Evolutionary conservation across 2,888 invertebrate genomes (phyloP).

Genomic region (Vanessa cardui): DNA sequence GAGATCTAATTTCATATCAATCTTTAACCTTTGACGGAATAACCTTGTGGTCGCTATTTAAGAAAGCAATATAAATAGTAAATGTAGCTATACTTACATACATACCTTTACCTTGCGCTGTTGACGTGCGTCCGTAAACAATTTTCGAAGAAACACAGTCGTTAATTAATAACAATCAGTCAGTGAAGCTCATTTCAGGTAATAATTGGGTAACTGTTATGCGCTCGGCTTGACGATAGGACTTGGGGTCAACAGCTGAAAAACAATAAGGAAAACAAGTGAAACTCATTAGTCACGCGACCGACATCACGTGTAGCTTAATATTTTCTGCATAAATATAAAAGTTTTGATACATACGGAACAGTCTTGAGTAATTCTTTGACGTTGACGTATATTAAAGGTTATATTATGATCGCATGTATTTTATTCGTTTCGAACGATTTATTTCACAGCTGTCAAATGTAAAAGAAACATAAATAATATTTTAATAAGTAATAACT

Average conservation of each 20-base stretch:
- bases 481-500: not conserved
- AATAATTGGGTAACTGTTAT: conserved; percentile 62
- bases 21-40: no score
- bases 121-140: conserved; percentile 8
- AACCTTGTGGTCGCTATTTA: no score
- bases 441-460: conserved; percentile 2
- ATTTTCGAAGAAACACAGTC: conserved; percentile 5
- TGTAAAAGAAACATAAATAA: not conserved
- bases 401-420: conserved; percentile 1
- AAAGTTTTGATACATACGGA: conserved; percentile 11
- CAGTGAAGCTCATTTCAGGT: conserved; percentile 66
- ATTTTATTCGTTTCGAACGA: not conserved
- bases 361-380: not conserved
- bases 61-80: not conserved
- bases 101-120: not conserved
- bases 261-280: conserved; percentile 78
- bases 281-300: conserved; percentile 79
- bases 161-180: conserved; percentile 16
- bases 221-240: conserved; percentile 59
- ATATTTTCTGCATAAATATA: conserved; percentile 6
- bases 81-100: not conserved
- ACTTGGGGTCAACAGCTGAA: conserved; percentile 74
- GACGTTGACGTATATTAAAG: not conserved
- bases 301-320: conserved; percentile 15
- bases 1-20: no score